Evolutionary conservation across 2,888 invertebrate species (phyloP).

Genomic region (Hypsopygia costalis): DNA sequence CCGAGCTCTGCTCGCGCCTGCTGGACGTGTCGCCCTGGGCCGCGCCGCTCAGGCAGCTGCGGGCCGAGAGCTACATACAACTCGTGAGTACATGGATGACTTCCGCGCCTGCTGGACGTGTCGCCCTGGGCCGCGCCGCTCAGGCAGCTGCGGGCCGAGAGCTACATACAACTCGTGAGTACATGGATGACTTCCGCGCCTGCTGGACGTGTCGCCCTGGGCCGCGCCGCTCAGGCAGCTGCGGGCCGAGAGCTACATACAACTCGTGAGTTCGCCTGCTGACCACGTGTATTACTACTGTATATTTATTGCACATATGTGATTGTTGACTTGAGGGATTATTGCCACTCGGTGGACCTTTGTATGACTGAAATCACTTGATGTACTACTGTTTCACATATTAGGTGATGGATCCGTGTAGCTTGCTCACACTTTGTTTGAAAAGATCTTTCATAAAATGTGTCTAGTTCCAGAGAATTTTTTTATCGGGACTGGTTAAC

Average conservation of each 20-base stretch:
- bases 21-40: conserved; percentile 96
- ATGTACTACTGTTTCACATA: too few species aligned
- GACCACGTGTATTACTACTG: too few species aligned
- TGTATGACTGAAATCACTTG: too few species aligned
- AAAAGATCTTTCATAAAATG: too few species aligned
- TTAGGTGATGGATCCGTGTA: too few species aligned
- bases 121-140: conserved; percentile 95
- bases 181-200: too few species aligned
- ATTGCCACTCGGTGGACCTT: too few species aligned
- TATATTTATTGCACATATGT: too few species aligned
- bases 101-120: conserved; percentile 88
- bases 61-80: conserved; percentile 92
- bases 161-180: conserved; percentile 84
- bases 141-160: conserved; percentile 92
- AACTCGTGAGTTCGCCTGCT: conserved; percentile 83
- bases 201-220: conserved; percentile 95
- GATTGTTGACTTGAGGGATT: too few species aligned
- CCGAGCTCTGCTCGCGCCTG: conserved; percentile 80
- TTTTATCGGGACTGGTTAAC: too few species aligned
- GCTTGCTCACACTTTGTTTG: too few species aligned
- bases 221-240: conserved; percentile 90
- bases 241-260: conserved; percentile 92
- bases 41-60: conserved; percentile 87
- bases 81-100: conserved; percentile 60
- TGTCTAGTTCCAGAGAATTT: too few species aligned